Base-by-base conservation (phyloP, 2,888 invertebrate genomes). In the Protophormia terraenovae region DNA sequence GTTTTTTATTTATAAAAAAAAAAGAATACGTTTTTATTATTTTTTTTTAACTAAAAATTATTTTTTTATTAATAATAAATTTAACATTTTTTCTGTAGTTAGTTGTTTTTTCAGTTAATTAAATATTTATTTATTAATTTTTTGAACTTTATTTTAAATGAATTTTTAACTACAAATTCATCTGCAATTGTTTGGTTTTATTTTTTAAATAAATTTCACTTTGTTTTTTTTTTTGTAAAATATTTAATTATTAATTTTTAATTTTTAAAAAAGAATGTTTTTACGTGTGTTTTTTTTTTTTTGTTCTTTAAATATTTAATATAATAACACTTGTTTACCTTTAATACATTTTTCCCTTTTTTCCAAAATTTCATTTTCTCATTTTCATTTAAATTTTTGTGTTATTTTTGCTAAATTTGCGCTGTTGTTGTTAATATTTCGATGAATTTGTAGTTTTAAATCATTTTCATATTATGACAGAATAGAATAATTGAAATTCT, bases 151-250 rank as follows among this genome's bases (percentile, higher is more conserved):
- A n/a, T n/a, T n/a, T n/a, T n/a, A n/a, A 19, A 55, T 58, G 66
- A 78, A 77, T 64, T 80, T n/a, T 64, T 69, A 82, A 64, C 85
- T 85, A 85, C 85, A 85, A 85, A 85, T 85, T 85, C 82, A 79
- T 72, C 82, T 47, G 55, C 78, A 66, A 79, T 78, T 75, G 85
- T 82, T 85, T 85, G 85, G 85, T 82, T 82, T 82, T 84, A 76
- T 47, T 47, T 66, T 53, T 7, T 24, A 24, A 41, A 12, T 22
- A 64, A 35, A 62, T 35, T 64, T 79, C 24, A 16, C 8, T 77
- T 78, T 76, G 47, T 62, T 73, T 24, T 22, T 24, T 12, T n/a
- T n/a, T n/a, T n/a, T n/a, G n/a, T n/a, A n/a, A n/a, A 53, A 3
- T 12, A 14, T 14, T 32, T 6, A 53, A 69, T n/a, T 5, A 4